These are phyloP conservation scores for Micoletzkya japonica DNA, from an alignment of 2,888 invertebrate species.

Conservation along the genomic window DNA sequence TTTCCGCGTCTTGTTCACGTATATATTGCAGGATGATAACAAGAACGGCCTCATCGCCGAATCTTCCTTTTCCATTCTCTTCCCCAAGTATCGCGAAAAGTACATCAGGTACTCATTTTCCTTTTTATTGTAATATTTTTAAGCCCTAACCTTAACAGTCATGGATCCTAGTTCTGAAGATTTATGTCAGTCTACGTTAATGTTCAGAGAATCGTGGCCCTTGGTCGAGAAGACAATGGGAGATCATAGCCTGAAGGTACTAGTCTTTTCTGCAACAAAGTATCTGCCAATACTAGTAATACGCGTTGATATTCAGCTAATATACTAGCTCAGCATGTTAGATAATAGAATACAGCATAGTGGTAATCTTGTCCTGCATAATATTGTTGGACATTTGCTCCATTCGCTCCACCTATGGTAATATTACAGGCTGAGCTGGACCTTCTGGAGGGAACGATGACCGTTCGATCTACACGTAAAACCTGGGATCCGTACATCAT, in stretches of 20 bases:
- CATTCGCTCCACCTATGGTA: not conserved
- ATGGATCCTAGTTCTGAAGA: not conserved
- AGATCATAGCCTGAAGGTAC: constrained; percentile 68
- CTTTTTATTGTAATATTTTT: not conserved
- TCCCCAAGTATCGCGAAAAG: constrained; percentile 94
- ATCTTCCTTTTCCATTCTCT: constrained; percentile 92
- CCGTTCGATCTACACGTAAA: constrained; percentile 86
- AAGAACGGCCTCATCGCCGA: constrained; percentile 84
- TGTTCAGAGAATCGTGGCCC: constrained; percentile 83
- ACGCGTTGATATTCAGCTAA: too few relatives aligned
- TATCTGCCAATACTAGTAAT: too few relatives aligned
- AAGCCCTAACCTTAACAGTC: too few relatives aligned
- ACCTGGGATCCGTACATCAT: constrained; percentile 98
- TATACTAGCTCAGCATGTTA: too few relatives aligned
- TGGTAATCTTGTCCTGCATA: too few relatives aligned
- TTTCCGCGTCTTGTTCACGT: not conserved
- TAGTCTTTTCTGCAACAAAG: too few relatives aligned
- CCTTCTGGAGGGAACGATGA: constrained; percentile 78
- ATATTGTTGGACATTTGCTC: too few relatives aligned
- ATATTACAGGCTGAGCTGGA: constrained; percentile 83
- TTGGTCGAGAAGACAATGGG: constrained; percentile 82
- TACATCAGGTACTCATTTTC: constrained; percentile 71
- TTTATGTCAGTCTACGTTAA: not conserved
- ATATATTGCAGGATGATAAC: constrained; percentile 72
- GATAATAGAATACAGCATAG: too few relatives aligned